Conservation (phyloP, 2,888 invertebrate species). For the Clunio marinus region DNA sequence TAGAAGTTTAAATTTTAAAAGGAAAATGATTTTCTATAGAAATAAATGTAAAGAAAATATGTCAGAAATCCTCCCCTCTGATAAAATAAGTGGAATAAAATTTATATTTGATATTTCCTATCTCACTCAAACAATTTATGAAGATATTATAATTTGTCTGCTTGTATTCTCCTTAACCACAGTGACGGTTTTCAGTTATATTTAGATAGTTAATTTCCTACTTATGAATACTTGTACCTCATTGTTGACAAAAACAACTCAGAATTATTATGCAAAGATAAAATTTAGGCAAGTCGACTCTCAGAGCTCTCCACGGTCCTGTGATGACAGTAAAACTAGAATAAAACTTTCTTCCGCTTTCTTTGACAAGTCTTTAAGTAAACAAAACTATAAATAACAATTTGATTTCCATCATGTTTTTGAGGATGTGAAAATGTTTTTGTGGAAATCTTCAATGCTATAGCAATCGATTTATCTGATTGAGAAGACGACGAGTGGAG, state of each 20-base stretch:
- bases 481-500: too few species aligned
- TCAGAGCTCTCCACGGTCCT: not conserved
- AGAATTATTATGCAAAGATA: not conserved
- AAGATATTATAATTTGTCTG: not conserved
- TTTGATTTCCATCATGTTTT: not conserved
- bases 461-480: not conserved
- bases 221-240: not conserved
- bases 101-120: too few species aligned
- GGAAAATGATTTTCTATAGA: too few species aligned
- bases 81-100: too few species aligned
- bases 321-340: slow-evolving; percentile 8
- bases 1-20: too few species aligned
- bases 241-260: not conserved
- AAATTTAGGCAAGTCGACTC: not conserved
- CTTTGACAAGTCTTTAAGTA: not conserved
- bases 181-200: too few species aligned
- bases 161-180: too few species aligned
- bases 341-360: slow-evolving; percentile 6
- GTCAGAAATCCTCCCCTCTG: too few species aligned
- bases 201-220: too few species aligned
- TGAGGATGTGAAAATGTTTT: not conserved
- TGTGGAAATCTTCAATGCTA: too few species aligned
- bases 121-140: not conserved
- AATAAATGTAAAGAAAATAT: too few species aligned
- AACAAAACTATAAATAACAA: slow-evolving; percentile 22